A percentile compares a stretch with the other conserved stretches of the same genome.
Evolutionary conservation across 2,888 invertebrate genomes (phyloP).

Genomic region (Ormyrus rosae): DNA sequence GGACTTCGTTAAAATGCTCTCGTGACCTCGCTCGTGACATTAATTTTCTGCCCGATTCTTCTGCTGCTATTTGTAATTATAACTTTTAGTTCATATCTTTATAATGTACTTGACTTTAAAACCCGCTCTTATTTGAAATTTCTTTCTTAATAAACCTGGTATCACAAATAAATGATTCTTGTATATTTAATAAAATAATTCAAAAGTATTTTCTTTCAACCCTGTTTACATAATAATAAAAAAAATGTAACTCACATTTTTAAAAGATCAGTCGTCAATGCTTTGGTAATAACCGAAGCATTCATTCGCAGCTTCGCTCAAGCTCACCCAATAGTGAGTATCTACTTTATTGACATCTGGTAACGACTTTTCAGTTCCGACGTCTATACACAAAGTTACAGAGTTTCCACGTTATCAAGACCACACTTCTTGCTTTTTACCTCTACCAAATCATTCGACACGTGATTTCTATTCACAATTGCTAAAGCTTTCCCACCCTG

Average conservation of each 20-base stretch:
- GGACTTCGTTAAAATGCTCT: background rate
- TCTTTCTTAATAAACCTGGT: background rate
- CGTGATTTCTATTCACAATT: no score
- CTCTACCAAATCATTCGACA: no score
- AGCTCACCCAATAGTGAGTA: background rate
- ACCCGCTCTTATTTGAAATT: background rate
- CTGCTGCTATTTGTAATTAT: background rate
- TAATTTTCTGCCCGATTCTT: background rate
- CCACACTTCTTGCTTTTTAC: no score
- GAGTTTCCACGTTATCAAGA: no score
- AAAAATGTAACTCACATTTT: background rate
- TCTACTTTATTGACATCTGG: slow-evolving; percentile 30
- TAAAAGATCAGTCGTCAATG: background rate
- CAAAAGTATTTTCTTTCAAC: no score
- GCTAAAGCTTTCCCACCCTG: no score
- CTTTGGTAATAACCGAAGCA: background rate
- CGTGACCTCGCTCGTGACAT: background rate
- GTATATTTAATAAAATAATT: no score
- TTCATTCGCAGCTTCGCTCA: background rate
- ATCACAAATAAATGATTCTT: background rate
- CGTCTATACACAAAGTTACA: background rate
- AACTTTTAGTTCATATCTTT: background rate
- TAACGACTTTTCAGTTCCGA: slow-evolving; percentile 1
- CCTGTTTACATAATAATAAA: background rate
- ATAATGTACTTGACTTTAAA: no score